Evolutionary conservation across 2,797 vertebrate genomes (phyloP), one percentile per base, ranked within the genome.

Genomic region (Melanotaenia boesemani): DNA sequence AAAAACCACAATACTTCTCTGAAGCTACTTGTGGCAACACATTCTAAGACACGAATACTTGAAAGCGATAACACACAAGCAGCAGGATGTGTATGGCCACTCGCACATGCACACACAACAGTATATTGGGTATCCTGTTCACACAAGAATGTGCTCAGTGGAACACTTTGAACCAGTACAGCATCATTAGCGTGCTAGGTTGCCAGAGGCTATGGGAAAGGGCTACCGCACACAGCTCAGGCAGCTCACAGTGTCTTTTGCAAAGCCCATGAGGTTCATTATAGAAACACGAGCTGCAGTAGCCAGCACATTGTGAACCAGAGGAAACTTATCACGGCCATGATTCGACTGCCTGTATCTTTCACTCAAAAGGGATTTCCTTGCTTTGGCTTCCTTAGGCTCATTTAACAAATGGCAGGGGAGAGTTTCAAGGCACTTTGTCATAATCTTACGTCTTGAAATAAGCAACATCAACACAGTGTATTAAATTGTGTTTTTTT

Each of bases 191-290:
- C 83, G 76, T 64, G 84, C 84, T 90, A 90, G 88, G 84, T 91
- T 91, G 89, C 91, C 90, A 81, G 82, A 81, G 91, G 86, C 84
- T 87, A 85, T 73, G 81, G 85, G 87, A 89, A 90, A 91, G 88
- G 91, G 87, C 89, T 90, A 90, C 89, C 86, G 62, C 89, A 94
- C 85, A 85, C 92, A 88, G 89, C 80, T 88, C 81, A 78, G 82
- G 83, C 86, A 63, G 81, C 88, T 90, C 80, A 71, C 81, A 70
- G 84, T 67, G 82, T 89, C 87, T 82, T 77, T 75, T 55, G 63
- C 76, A 91, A 93, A 94, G 82, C 94, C 91, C 94, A 77, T 62
- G 93, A 93, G 95, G 92, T 93, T 94, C 89, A 95, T 95, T 95
- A 95, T 81, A 58, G 84, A 94, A 90, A 93, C 84, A 88, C 81